These are phyloP conservation scores for Oophaga pumilio DNA, from an alignment of 2,113 vertebrate genomes.

Conservation along the genomic window DNA sequence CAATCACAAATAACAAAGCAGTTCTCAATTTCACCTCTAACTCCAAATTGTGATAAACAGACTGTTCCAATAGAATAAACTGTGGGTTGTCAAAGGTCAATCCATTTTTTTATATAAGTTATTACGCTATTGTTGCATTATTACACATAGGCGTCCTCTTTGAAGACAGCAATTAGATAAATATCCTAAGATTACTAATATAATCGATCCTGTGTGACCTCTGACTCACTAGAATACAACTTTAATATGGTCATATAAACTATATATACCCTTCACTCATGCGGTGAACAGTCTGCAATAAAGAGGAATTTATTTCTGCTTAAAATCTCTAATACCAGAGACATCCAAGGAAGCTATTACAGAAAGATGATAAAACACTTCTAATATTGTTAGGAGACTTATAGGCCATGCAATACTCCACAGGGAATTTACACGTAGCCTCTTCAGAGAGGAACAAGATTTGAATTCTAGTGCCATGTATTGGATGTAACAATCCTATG, in stretches of 20 bases:
- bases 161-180: conserved; percentile 8
- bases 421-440: too few relatives aligned
- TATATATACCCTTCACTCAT: background rate
- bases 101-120: background rate
- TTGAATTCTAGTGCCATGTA: too few relatives aligned
- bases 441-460: too few relatives aligned
- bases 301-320: background rate
- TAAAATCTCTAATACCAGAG: background rate
- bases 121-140: background rate
- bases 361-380: background rate
- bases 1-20: background rate
- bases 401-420: too few relatives aligned
- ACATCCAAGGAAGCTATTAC: background rate
- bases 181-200: background rate
- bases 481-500: too few relatives aligned
- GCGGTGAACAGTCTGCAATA: background rate
- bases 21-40: background rate
- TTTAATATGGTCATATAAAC: background rate
- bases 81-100: background rate
- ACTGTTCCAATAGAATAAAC: background rate
- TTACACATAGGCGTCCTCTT: background rate
- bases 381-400: too few relatives aligned
- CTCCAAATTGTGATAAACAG: background rate
- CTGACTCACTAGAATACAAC: background rate
- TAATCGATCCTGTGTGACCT: conserved; percentile 25